A percentile compares a stretch with the other conserved stretches of the same genome.
Evolutionary conservation across 2,888 invertebrate genomes (phyloP).

Genomic region (Apamea sordens): DNA sequence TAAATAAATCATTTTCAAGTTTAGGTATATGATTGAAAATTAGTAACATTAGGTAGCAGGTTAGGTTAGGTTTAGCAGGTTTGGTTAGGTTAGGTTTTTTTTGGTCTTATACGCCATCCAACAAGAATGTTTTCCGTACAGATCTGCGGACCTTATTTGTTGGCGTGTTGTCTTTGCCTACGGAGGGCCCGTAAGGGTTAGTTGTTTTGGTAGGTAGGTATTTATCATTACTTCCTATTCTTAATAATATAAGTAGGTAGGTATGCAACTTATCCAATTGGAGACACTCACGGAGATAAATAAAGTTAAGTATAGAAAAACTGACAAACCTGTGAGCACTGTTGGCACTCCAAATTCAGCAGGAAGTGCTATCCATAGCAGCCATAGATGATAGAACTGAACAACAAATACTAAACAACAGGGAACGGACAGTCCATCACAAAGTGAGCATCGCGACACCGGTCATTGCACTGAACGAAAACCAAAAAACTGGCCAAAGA

Average conservation of each 20-base stretch:
- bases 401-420: slow-evolving; percentile 47
- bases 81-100: neutral
- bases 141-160: too few relatives aligned
- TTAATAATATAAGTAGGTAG: neutral
- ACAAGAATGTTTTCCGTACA: neutral
- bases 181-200: neutral
- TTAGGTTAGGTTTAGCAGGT: neutral
- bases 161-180: neutral
- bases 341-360: slow-evolving; percentile 42
- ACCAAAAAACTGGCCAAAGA: slow-evolving; percentile 74
- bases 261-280: neutral
- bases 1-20: neutral
- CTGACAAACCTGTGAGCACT: slow-evolving; percentile 46
- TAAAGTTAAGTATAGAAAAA: slow-evolving; percentile 21
- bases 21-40: neutral
- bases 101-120: neutral
- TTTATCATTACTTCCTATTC: neutral
- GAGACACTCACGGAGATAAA: neutral
- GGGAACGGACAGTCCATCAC: slow-evolving; percentile 66
- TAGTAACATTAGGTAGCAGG: neutral
- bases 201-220: too few relatives aligned
- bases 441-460: slow-evolving; percentile 75
- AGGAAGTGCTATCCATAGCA: slow-evolving; percentile 44
- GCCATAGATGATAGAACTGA: slow-evolving; percentile 15
- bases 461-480: slow-evolving; percentile 76